Evolutionary conservation across 2,888 invertebrate genomes (phyloP).

Genomic region (Yponomeuta malinellus): DNA sequence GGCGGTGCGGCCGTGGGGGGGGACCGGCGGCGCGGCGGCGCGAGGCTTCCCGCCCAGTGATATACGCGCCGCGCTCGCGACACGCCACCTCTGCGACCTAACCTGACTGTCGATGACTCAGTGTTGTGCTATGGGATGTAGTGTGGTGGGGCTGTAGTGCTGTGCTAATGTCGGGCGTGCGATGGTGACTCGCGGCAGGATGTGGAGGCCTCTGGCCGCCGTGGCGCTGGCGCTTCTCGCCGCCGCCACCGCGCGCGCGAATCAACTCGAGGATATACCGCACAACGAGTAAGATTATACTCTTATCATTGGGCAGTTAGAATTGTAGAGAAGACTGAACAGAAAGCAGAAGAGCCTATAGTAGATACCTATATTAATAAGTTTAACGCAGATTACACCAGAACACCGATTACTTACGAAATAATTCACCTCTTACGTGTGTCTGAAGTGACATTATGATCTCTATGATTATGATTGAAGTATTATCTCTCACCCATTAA

Average conservation of each 20-base stretch:
- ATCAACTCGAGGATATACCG: constrained; percentile 92
- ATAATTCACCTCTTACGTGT: no score
- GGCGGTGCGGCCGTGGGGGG: constrained; percentile 42
- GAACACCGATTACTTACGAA: neutral
- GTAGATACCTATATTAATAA: no score
- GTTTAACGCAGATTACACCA: neutral
- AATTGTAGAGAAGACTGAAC: no score
- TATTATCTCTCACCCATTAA: neutral
- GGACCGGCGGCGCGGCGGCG: constrained; percentile 26
- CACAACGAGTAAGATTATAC: constrained; percentile 87
- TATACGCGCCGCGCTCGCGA: constrained; percentile 24
- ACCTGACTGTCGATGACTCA: constrained; percentile 50
- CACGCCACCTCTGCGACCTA: constrained; percentile 33
- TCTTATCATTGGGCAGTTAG: neutral
- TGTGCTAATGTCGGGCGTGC: constrained; percentile 49
- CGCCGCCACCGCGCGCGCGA: constrained; percentile 70
- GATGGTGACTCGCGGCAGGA: constrained; percentile 40
- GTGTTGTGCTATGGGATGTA: constrained; percentile 23
- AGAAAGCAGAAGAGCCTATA: no score
- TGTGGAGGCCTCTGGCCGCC: constrained; percentile 42
- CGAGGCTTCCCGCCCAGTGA: constrained; percentile 23
- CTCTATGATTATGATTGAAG: no score
- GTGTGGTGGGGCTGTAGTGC: constrained; percentile 35
- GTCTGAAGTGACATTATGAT: no score
- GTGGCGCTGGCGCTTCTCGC: constrained; percentile 53